Evolutionary conservation across 2,888 invertebrate genomes (phyloP).

Genomic region (Stictocephala bisonia): DNA sequence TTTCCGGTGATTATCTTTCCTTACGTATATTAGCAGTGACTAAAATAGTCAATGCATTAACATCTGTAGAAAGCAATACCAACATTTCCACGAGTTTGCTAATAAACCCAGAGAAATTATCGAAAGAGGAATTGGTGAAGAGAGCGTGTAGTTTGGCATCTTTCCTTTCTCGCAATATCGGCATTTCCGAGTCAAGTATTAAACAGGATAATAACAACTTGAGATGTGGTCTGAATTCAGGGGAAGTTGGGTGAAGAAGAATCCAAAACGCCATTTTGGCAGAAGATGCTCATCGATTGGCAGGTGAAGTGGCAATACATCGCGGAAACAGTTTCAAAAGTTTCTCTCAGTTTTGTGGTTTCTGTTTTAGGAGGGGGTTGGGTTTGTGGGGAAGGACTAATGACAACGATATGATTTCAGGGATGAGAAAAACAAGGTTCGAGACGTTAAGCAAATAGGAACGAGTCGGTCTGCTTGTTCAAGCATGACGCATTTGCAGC

Average conservation of each 20-base stretch:
- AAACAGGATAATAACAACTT: conserved; percentile 31
- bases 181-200: conserved; percentile 6
- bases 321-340: conserved; percentile 35
- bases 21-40: no score
- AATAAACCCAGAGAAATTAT: no score
- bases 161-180: no score
- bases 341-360: conserved; percentile 14
- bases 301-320: conserved; percentile 42
- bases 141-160: no score
- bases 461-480: no score
- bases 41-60: no score
- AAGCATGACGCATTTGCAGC: no score
- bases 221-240: conserved; percentile 21
- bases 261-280: conserved; percentile 38
- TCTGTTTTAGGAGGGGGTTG: background rate
- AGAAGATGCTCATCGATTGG: conserved; percentile 32
- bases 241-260: conserved; percentile 13
- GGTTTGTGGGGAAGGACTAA: conserved; percentile 25
- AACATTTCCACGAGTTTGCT: no score
- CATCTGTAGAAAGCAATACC: no score
- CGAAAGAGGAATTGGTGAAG: no score
- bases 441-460: no score
- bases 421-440: background rate
- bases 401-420: conserved; percentile 14
- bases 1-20: no score